Percentiles rank a stretch among this genome's conserved stretches.
Evolutionary conservation across 2,113 vertebrate genomes (phyloP).

Genomic region (Callipepla californica): DNA sequence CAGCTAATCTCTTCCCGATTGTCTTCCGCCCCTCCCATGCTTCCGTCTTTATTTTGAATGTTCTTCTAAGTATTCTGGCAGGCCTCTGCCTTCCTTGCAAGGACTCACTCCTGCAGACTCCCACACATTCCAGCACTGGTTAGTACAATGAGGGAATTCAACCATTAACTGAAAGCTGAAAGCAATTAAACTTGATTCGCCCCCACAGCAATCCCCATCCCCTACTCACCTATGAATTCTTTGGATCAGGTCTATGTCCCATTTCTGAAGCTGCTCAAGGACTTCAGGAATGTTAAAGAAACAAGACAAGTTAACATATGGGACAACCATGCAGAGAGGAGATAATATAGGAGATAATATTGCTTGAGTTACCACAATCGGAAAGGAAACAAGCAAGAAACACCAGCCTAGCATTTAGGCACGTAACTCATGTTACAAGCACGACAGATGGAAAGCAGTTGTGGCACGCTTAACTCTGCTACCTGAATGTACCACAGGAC

Average conservation of each 20-base stretch:
- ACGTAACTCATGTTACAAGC: accelerated
- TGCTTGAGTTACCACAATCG: background rate
- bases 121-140: background rate
- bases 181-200: background rate
- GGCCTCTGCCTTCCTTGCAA: background rate
- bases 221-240: background rate
- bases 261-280: background rate
- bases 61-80: slow-evolving; percentile 41
- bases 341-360: background rate
- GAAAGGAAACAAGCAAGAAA: background rate
- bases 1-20: background rate
- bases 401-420: background rate
- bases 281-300: background rate
- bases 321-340: background rate
- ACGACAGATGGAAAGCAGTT: accelerated
- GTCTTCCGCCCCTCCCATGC: background rate
- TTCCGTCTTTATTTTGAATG: slow-evolving; percentile 7
- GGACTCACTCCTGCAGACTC: background rate
- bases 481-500: background rate
- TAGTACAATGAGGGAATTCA: background rate
- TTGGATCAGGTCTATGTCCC: background rate
- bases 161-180: background rate
- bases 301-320: background rate
- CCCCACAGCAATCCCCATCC: background rate
- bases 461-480: too few species aligned